Base-by-base conservation (phyloP, 2,797 vertebrate genomes). In the Gobio occitaniae region DNA sequence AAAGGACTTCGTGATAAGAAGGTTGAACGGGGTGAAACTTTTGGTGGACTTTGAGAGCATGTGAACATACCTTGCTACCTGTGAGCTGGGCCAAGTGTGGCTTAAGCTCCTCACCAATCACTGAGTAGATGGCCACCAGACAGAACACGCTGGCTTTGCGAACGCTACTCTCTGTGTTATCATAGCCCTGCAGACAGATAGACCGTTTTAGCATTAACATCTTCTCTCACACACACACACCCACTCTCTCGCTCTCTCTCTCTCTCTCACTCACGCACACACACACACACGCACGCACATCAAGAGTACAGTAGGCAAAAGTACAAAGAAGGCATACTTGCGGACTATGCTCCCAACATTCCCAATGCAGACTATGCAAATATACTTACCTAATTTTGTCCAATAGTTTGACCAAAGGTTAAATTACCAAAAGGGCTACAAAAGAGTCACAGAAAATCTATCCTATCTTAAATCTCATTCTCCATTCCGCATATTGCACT, bases 61-160 rank as follows among this genome's bases (percentile, higher is more conserved):
- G 25, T 54, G 74, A 82, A 17, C 47, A 8, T 95, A 99, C 98
- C 97, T 99, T 99, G 95, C 98, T 99, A 92, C 98, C 98, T 0
- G 98, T 99, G 88, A 99, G 97, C 90, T 97, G 97, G 82, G 97
- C 96, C 59, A 99, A 96, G 94, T 99, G 96, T 91, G 98, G 97
- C 91, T 99, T 99, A 90, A 99, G 95, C 70, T 99, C 98, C 93
- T 99, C 98, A 86, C 98, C 98, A 87, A 99, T 99, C 91, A 99
- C 98, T 15, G 98, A 98, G 94, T 99, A 99, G 94, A 99, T 98
- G 29, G 98, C 98, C 90, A 99, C 98, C 61, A 99, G 93, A 90
- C 98, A 99, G 94, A 99, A 99, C 44, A 99, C 98, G 2, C 98
- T 99, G 92, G 98, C 98, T 95, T 99, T 99, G 83, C 98, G 97